Evolutionary conservation across 2,888 invertebrate species (phyloP).

Genomic region (Spilarctia lutea): DNA sequence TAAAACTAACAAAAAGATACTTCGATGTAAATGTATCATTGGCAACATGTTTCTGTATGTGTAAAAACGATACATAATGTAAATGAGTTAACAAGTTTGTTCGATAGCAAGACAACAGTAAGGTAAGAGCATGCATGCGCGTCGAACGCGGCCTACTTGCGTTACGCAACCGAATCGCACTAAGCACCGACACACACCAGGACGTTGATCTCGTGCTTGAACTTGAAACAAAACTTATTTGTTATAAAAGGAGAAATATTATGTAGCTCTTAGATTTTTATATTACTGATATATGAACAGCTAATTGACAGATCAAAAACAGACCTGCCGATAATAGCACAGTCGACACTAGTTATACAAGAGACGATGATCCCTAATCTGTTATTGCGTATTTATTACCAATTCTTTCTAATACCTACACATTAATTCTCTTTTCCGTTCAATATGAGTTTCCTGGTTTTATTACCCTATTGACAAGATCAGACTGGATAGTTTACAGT

Average conservation of each 20-base stretch:
- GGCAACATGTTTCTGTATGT: slow-evolving; percentile 26
- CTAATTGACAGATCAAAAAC: not conserved
- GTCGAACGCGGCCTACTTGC: slow-evolving; percentile 64
- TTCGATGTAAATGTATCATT: not conserved
- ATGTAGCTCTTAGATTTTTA: not conserved
- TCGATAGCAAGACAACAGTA: slow-evolving; percentile 53
- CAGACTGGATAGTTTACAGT: not conserved
- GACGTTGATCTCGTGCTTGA: slow-evolving; percentile 81
- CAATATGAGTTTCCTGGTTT: not conserved
- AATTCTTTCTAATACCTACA: not conserved
- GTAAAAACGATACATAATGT: slow-evolving; percentile 44
- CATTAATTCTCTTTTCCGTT: not conserved
- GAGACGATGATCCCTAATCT: not conserved
- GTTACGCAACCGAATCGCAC: slow-evolving; percentile 63
- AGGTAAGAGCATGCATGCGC: slow-evolving; percentile 61
- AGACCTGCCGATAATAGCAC: not conserved
- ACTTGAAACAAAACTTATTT: slow-evolving; percentile 60
- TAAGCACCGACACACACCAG: slow-evolving; percentile 58
- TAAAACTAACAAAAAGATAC: not conserved
- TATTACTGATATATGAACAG: not conserved
- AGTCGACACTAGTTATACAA: not conserved
- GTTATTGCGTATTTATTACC: not conserved
- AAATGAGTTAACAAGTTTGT: slow-evolving; percentile 53
- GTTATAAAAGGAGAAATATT: slow-evolving; percentile 2
- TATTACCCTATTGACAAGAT: not conserved